Base-by-base conservation (phyloP, 2,888 invertebrate species). In the Mythimna vitellina region DNA sequence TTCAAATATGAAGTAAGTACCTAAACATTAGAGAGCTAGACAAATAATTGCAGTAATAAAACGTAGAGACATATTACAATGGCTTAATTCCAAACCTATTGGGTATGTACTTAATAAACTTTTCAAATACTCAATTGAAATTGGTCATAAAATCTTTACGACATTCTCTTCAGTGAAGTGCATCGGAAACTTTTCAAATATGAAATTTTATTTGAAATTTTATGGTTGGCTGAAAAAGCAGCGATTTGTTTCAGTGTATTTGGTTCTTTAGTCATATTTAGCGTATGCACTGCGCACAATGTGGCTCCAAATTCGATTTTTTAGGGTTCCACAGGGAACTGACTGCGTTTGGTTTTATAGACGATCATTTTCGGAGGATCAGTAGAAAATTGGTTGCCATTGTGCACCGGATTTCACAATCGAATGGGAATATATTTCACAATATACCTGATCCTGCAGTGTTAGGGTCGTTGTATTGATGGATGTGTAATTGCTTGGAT, bases 351-450 rank as follows among this genome's bases (percentile, higher is more conserved):
- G 90, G 90, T 92, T 93, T 94, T 94, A 93, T 92, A 91, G 92
- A 84, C 92, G 91, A 92, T 93, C 90, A 94, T 93, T 94, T 94
- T 93, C 89, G 84, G 87, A 88, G 95, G 95, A 94, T 95, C 95
- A 94, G 86, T 86, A 89, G 90, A 89, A 92, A 92, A 94, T 95
- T 94, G 93, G 90, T 90, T 88, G 91, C 88, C 89, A 91, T 91
- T 91, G 83, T 91, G 91, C 92, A 91, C 85, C 84, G 90, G 89
- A 88, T 89, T 93, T 89, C 84, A 86, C 81, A 85, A 86, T 90
- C 89, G 90, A 91, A 93, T 91, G 87, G 89, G 85, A 87, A 88
- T 80, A 89, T 93, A 91, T 91, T 83, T 93, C 85, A 90, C 91
- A 88, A 93, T 92, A 88, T 86, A 84, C 73, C 85, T 89, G 88